Base-by-base conservation (phyloP, 2,888 invertebrate genomes). In the Eupsilia transversa region DNA sequence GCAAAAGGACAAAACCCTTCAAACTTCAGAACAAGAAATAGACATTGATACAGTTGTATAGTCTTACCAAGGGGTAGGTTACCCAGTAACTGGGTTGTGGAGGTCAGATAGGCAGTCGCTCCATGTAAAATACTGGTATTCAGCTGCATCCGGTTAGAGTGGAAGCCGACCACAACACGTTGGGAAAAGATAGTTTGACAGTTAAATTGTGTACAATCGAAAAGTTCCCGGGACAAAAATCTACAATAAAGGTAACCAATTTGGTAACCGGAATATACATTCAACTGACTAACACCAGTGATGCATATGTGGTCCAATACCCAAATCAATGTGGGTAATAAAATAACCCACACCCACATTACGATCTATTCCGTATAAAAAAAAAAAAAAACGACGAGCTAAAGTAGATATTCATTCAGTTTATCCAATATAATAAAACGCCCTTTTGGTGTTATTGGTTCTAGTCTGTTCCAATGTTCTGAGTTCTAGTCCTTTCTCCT, bases 351-450 rank as follows among this genome's bases (percentile, higher is more conserved):
- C 33, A 27, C 20, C n/a, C 14, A 30, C 2, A 38, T 65, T 46
- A 38, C n/a, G 30, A n/a, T 56, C 2, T 54, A 64, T 64, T 64
- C 30, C n/a, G 2, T 46, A 56, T 17, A n/a, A n/a, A n/a, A n/a
- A n/a, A n/a, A n/a, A n/a, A n/a, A n/a, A n/a, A n/a, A n/a, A n/a
- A n/a, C n/a, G n/a, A 65, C 38, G 30, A 75, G 23, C 30, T 38
- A 14, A 38, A 56, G 14, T 56, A 46, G 23, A 76, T 54, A 27
- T 33, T 49, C 33, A 76, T 33, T 65, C 10, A 49, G 38, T n/a
- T 33, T 75, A 75, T 23, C 17, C 33, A 30, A 74, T 38, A 38
- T 64, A 46, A 38, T 63, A 46, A 38, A 74, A 52, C 23, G 5
- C 14, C 17, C n/a, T n/a, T 57, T 59, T 74, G 23, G 17, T 43